Base-by-base conservation (phyloP, 2,888 invertebrate species). In the Noctua comes region DNA sequence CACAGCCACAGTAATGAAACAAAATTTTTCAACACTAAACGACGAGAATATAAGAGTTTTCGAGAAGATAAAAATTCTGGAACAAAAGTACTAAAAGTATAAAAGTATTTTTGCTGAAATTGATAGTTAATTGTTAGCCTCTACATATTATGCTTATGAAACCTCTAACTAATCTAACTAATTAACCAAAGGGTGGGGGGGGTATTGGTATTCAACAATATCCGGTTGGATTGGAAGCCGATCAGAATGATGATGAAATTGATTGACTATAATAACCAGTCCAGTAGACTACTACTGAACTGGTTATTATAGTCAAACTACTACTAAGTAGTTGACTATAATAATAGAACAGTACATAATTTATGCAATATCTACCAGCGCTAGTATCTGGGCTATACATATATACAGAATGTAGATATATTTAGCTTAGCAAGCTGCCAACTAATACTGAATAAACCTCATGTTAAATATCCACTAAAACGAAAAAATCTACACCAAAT, bases 11-110 rank as follows among this genome's bases (percentile, higher is more conserved):
- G 27, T 54, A 40, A 82, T 72, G 5, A 65, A 72, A 86, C 43
- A 77, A 75, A 82, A 85, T 62, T 40, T 48, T 77, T 76, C 36
- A 43, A 73, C 59, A 62, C 54, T 70, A 40, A 77, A 48, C 40
- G 59, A 57, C 36, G 65, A 36, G 46, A 24, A 72, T 64, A 36
- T 62, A 73, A 70, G n/a, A 54, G 31, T 68, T 72, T 73, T 51
- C 0, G 68, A 59, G 40, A 16, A 54, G n/a, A n/a, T 18, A 43
- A 70, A 83, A 48, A 40, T 46, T 48, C 51, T 43, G 7, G 24
- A 8, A 16, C 16, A 54, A 36, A 59, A 68, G 46, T 2, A n/a
- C 46, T 21, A 40, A 68, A 21, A 48, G 21, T 64, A 18, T 21
- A 40, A 68, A 16, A 57, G 21, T 64, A 24, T 68, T 57, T 64